A percentile compares a stretch with the other conserved stretches of the same genome.
These are phyloP conservation scores for Muntiacus reevesi DNA, from an alignment of 2,113 vertebrate genomes.

Conservation along the genomic window DNA sequence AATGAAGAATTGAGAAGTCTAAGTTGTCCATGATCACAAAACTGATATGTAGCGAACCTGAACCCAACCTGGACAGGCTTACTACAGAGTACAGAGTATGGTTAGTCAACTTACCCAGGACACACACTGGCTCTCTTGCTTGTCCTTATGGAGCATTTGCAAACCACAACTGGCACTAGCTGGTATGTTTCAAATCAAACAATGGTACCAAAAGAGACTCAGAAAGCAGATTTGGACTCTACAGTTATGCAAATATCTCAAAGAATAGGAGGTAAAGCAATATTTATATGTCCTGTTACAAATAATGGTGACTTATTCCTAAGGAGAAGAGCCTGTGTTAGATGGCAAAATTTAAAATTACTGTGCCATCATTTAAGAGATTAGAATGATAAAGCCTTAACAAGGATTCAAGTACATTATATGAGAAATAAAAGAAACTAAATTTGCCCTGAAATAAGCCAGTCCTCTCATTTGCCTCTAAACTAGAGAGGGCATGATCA, in stretches of 20 bases:
- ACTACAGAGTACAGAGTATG: not conserved
- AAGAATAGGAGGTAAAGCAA: not conserved
- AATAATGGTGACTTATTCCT: not conserved
- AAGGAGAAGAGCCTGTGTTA: not conserved
- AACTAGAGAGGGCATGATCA: not conserved
- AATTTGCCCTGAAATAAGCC: not conserved
- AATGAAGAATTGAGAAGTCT: not conserved
- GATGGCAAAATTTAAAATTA: not conserved
- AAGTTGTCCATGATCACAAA: not conserved
- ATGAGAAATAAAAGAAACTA: not conserved
- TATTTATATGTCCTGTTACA: not conserved
- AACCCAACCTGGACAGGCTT: not conserved
- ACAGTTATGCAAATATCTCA: not conserved
- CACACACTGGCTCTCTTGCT: not conserved
- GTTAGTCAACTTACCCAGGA: not conserved
- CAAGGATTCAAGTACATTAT: not conserved
- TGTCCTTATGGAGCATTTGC: not conserved
- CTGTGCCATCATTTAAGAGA: not conserved
- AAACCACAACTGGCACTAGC: not conserved
- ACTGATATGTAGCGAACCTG: accelerated
- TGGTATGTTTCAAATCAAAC: not conserved
- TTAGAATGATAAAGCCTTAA: not conserved
- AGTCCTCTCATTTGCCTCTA: not conserved
- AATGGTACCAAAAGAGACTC: not conserved
- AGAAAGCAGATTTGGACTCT: not conserved